These are phyloP conservation scores for Diachasma alloeum DNA, from an alignment of 1,140 invertebrate genomes.

Conservation along the genomic window DNA sequence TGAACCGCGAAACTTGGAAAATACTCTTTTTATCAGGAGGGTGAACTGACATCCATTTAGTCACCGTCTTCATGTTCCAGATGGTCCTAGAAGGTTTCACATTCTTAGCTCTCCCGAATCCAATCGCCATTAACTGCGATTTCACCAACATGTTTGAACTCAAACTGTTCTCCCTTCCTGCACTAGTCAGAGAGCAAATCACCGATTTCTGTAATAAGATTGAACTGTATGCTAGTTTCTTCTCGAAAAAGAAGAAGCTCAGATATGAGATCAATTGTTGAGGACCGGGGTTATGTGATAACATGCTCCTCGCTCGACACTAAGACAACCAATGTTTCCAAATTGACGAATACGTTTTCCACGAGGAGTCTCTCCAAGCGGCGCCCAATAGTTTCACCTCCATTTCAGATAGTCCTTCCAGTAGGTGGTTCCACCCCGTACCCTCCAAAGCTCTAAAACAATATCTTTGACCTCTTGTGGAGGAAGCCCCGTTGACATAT, in stretches of 20 bases:
- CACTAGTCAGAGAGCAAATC: conserved; percentile 1
- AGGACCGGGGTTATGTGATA: not conserved
- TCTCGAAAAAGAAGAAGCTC: conserved; percentile 1
- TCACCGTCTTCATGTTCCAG: conserved; percentile 22
- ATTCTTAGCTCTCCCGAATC: not conserved
- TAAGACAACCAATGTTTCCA: conserved; percentile 26
- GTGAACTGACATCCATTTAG: conserved; percentile 21
- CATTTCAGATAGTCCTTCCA: not conserved
- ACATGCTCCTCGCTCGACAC: not conserved
- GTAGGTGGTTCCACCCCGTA: conserved; percentile 29
- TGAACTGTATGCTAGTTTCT: conserved; percentile 19
- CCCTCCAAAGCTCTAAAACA: not conserved
- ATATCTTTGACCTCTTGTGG: conserved; percentile 12
- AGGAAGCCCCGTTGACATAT: conserved; percentile 21
- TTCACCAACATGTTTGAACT: conserved; percentile 16
- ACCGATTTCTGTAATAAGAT: conserved; percentile 31
- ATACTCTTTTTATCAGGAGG: conserved; percentile 32
- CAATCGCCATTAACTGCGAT: conserved; percentile 16
- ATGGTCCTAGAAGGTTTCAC: not conserved
- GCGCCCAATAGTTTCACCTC: conserved; percentile 18
- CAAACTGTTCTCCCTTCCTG: not conserved
- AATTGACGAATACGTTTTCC: conserved; percentile 8
- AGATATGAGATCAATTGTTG: conserved; percentile 2
- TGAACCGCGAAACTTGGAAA: conserved; percentile 43
- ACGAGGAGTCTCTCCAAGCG: conserved; percentile 30